Evolutionary conservation across 2,113 vertebrate genomes (phyloP).

Genomic region (Hemiprocne comata): DNA sequence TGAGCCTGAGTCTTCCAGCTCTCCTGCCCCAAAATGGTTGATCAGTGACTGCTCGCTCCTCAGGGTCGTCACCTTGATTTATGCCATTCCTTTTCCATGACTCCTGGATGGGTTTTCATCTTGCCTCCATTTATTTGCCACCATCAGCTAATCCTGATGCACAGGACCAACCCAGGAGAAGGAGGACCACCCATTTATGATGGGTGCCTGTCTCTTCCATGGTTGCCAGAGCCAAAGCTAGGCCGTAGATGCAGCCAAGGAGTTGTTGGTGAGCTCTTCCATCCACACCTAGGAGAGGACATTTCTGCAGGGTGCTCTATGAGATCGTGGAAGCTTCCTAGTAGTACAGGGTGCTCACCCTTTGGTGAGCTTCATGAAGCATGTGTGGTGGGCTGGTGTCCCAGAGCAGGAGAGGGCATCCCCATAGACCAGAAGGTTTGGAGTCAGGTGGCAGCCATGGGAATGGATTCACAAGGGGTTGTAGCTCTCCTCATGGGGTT

Average conservation of each 20-base stretch:
- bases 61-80: not conserved
- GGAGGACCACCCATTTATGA: not conserved
- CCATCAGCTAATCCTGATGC: not conserved
- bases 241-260: accelerated
- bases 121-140: not conserved
- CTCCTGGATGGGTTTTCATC: not conserved
- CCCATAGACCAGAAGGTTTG: not conserved
- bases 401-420: accelerated
- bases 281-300: not conserved
- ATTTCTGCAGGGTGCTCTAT: not conserved
- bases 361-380: not conserved
- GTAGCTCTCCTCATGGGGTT: accelerated
- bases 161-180: not conserved
- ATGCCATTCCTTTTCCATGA: accelerated
- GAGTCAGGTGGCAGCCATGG: no score
- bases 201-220: not conserved
- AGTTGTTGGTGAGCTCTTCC: not conserved
- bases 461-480: not conserved
- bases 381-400: not conserved
- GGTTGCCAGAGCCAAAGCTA: not conserved
- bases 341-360: not conserved
- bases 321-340: not conserved
- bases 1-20: not conserved
- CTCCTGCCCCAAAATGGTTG: not conserved
- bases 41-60: not conserved